Percentiles rank a stretch among this genome's conserved stretches.
phyloP scores from a whole-genome alignment of 2,888 invertebrate species.

The Tenthredo distinguenda region DNA sequence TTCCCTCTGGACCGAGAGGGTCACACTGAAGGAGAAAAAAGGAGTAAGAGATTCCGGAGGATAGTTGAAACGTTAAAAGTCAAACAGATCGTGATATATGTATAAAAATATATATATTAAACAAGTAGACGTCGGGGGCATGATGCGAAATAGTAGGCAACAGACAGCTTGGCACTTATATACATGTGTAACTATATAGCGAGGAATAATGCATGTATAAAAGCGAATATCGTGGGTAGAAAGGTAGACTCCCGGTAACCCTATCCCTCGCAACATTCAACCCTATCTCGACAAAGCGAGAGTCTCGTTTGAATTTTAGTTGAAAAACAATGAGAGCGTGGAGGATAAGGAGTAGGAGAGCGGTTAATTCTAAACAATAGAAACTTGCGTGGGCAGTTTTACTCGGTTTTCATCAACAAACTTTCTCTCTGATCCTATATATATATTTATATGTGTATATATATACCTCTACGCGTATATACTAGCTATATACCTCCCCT shows the following conservation, averaged over 20 bases:
- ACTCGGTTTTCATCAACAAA: conserved; percentile 22
- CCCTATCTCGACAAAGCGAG: not conserved
- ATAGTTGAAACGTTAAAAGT: not conserved
- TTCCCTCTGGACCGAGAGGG: not conserved
- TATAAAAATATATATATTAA: not conserved
- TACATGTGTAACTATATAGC: not conserved
- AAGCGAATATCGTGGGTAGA: not conserved
- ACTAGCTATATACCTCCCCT: too few relatives aligned
- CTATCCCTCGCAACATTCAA: conserved; percentile 22
- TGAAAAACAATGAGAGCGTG: conserved; percentile 16
- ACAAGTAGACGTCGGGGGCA: not conserved
- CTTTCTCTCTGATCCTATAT: conserved; percentile 7
- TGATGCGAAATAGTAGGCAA: not conserved
- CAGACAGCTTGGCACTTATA: conserved; percentile 17
- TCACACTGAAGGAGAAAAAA: not conserved
- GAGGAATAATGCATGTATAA: not conserved
- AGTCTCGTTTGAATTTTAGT: conserved; percentile 8
- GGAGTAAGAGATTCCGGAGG: not conserved
- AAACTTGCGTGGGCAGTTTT: conserved; percentile 19
- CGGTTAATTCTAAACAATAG: conserved; percentile 25
- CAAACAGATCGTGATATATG: not conserved
- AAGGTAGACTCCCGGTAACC: not conserved
- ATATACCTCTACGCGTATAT: too few relatives aligned
- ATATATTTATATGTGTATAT: not conserved
- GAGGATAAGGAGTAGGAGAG: not conserved